Evolutionary conservation across 2,797 vertebrate genomes (phyloP).

Genomic region (Varecia variegata): DNA sequence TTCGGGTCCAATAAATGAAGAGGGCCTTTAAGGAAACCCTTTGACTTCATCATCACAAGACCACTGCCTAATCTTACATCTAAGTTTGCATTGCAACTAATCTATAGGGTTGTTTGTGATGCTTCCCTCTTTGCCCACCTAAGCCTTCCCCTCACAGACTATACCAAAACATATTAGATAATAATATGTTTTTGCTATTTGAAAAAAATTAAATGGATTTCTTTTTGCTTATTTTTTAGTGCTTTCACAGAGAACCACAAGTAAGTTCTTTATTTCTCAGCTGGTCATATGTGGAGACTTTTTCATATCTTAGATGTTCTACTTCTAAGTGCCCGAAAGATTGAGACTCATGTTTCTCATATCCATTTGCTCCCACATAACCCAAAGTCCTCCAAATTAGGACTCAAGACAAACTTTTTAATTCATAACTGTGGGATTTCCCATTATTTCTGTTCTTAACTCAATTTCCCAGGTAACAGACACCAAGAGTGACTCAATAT

Average conservation of each 20-base stretch:
- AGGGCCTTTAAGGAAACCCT: background rate
- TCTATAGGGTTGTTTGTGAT: background rate
- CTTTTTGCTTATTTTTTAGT: conserved; percentile 51
- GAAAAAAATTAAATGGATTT: conserved; percentile 37
- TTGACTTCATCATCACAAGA: background rate
- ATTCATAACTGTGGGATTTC: background rate
- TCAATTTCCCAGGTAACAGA: background rate
- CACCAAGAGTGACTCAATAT: background rate
- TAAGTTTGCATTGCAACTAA: background rate
- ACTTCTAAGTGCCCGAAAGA: background rate
- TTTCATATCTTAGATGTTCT: background rate
- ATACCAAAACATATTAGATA: background rate
- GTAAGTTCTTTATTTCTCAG: conserved; percentile 52
- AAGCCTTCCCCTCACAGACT: background rate
- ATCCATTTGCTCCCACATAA: background rate
- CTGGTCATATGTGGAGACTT: background rate
- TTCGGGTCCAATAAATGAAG: background rate
- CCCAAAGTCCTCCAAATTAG: background rate
- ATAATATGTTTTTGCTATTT: background rate
- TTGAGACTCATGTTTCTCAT: background rate
- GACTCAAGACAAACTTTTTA: background rate
- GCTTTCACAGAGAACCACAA: conserved; percentile 48
- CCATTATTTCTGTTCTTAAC: background rate
- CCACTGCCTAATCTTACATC: background rate
- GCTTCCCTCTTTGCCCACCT: background rate